Conservation (phyloP, 2,113 vertebrate species). For the Deroptyus accipitrinus region DNA sequence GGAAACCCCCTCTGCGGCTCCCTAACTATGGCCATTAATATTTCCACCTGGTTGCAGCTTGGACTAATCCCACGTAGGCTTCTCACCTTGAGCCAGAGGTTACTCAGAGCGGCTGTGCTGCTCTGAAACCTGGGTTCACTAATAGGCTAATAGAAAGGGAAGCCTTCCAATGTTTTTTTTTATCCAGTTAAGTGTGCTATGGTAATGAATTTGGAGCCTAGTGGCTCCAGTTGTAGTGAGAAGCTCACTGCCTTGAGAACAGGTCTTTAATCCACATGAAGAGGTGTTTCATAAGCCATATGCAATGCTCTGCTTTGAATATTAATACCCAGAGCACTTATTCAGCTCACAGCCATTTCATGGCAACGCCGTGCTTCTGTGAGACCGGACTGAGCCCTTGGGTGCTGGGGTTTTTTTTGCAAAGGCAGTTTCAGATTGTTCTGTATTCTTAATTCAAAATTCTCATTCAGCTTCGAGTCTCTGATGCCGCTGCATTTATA, state of each 20-base stretch:
- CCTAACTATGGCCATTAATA: not conserved
- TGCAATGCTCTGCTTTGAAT: slow-evolving; percentile 48
- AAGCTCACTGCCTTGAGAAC: slow-evolving; percentile 8
- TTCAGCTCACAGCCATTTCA: slow-evolving; percentile 41
- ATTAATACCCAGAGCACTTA: slow-evolving; percentile 37
- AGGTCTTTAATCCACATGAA: slow-evolving; percentile 49
- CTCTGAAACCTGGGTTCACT: slow-evolving; percentile 2
- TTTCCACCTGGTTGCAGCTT: not conserved
- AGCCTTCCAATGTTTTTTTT: slow-evolving; percentile 4
- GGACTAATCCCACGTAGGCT: not conserved
- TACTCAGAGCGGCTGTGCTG: not conserved
- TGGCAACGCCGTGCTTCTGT: not conserved
- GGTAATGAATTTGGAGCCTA: slow-evolving; percentile 36
- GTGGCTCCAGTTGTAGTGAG: slow-evolving; percentile 13
- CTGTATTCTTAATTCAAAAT: slow-evolving; percentile 32
- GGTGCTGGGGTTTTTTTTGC: not conserved
- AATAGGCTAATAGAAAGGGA: slow-evolving; percentile 17
- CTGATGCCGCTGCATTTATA: slow-evolving; percentile 21
- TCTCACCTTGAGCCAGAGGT: slow-evolving; percentile 33
- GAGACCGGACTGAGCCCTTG: not conserved
- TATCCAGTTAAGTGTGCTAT: not conserved
- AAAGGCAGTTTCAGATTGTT: not conserved
- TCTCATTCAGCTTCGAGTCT: slow-evolving; percentile 23
- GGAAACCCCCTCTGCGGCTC: not conserved
- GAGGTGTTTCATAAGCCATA: slow-evolving; percentile 45